Conservation (phyloP, 2,113 vertebrate genomes). For the Triplophysa rosa region DNA sequence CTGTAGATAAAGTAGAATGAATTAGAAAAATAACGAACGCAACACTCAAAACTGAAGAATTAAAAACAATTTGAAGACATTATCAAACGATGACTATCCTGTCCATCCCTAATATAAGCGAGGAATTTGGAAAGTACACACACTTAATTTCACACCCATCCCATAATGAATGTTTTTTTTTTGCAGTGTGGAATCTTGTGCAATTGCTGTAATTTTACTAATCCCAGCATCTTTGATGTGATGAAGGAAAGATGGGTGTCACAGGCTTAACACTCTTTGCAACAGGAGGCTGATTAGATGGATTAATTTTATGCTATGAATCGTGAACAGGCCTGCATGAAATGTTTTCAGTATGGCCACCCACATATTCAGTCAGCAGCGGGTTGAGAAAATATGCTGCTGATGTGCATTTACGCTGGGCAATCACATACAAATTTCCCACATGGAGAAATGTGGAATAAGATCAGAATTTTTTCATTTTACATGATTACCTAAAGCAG, state of each 20-base stretch:
- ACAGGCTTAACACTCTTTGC: not conserved
- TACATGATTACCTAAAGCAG: not conserved
- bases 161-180: not conserved
- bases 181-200: not conserved
- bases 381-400: not conserved
- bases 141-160: too few species aligned
- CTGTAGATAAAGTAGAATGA: too few species aligned
- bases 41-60: too few species aligned
- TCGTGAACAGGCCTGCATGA: not conserved
- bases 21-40: too few species aligned
- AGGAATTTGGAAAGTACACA: too few species aligned
- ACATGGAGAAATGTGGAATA: not conserved
- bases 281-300: not conserved
- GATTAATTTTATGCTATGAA: slow-evolving; percentile 14
- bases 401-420: slow-evolving; percentile 5
- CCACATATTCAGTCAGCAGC: slow-evolving; percentile 15
- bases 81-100: too few species aligned
- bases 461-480: slow-evolving; percentile 2
- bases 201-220: not conserved
- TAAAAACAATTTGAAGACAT: too few species aligned
- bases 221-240: not conserved
- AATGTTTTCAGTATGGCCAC: slow-evolving; percentile 16
- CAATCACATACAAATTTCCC: not conserved
- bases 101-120: too few species aligned
- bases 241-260: not conserved